These are phyloP conservation scores for Selene dorsalis DNA, from an alignment of 2,797 vertebrate genomes.

Conservation along the genomic window DNA sequence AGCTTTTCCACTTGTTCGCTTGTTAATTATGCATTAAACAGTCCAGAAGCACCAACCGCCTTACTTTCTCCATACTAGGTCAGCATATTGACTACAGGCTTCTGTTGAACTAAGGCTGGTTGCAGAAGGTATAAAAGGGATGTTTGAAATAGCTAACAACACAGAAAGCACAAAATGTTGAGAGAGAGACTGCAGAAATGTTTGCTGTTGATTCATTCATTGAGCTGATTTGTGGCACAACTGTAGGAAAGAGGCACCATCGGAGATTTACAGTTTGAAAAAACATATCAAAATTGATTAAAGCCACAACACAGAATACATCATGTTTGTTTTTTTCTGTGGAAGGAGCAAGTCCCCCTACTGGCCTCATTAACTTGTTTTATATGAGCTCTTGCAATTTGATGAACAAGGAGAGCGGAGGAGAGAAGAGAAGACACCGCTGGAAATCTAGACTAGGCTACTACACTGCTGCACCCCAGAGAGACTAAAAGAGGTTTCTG, in stretches of 20 bases:
- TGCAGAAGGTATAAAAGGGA: slow-evolving; percentile 21
- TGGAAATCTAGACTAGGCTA: slow-evolving; percentile 48
- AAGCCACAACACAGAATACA: slow-evolving; percentile 19
- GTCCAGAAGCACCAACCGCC: slow-evolving; percentile 16
- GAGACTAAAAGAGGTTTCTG: slow-evolving; percentile 56
- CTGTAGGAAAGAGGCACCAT: not conserved
- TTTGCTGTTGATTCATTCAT: not conserved
- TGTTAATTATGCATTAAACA: slow-evolving; percentile 58
- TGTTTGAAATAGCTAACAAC: slow-evolving; percentile 30
- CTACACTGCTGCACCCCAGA: slow-evolving; percentile 55
- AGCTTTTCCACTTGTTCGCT: slow-evolving; percentile 30
- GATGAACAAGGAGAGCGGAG: slow-evolving; percentile 51
- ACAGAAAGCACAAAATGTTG: slow-evolving; percentile 16
- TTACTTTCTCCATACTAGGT: slow-evolving; percentile 26
- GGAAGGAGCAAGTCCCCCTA: slow-evolving; percentile 38
- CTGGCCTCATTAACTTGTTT: slow-evolving; percentile 66
- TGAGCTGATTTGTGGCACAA: not conserved
- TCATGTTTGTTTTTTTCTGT: slow-evolving; percentile 47
- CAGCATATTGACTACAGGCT: slow-evolving; percentile 36
- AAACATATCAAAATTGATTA: slow-evolving; percentile 29
- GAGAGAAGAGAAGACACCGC: slow-evolving; percentile 54
- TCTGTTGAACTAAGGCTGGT: slow-evolving; percentile 22
- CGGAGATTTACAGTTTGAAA: not conserved
- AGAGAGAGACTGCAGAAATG: slow-evolving; percentile 5
- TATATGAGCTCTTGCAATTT: slow-evolving; percentile 52